Percentiles rank a stretch among this genome's conserved stretches.
Conservation (phyloP, 2,113 vertebrate genomes). For the Passer montanus region DNA sequence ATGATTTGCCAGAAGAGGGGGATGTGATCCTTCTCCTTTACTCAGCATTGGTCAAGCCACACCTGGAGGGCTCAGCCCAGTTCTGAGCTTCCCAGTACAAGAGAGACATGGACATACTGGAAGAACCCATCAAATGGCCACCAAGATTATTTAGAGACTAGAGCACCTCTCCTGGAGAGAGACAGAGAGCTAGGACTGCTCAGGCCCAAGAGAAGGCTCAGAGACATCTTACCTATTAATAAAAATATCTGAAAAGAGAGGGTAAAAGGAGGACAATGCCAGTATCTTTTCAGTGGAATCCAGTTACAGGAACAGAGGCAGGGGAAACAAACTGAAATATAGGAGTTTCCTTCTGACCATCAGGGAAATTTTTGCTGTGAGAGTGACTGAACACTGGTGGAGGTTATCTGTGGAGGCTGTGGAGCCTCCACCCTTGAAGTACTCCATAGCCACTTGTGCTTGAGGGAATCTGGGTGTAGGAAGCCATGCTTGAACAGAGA, state of each 20-base stretch:
- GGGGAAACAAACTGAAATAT: not conserved
- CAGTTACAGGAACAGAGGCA: not conserved
- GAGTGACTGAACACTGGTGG: not conserved
- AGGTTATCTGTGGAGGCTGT: not conserved
- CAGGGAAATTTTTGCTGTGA: not conserved
- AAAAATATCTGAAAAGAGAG: not conserved
- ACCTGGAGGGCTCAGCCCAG: not conserved
- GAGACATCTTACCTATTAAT: not conserved
- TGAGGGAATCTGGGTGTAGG: not conserved
- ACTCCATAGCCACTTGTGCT: fast-evolving
- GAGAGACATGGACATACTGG: not conserved
- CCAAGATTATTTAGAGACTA: not conserved
- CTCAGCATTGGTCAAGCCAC: not conserved
- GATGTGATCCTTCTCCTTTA: not conserved
- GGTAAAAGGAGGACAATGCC: not conserved
- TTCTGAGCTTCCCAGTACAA: not conserved
- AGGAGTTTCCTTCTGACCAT: not conserved
- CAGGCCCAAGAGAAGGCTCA: not conserved
- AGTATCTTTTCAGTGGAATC: not conserved
- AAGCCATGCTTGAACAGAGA: not conserved
- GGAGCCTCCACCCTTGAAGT: not conserved
- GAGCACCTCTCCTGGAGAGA: not conserved
- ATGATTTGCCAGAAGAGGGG: not conserved
- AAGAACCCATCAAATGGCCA: not conserved
- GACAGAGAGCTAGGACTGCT: not conserved